Conservation (phyloP, 2,113 vertebrate species). For the zebrafish (Danio rerio) region DNA sequence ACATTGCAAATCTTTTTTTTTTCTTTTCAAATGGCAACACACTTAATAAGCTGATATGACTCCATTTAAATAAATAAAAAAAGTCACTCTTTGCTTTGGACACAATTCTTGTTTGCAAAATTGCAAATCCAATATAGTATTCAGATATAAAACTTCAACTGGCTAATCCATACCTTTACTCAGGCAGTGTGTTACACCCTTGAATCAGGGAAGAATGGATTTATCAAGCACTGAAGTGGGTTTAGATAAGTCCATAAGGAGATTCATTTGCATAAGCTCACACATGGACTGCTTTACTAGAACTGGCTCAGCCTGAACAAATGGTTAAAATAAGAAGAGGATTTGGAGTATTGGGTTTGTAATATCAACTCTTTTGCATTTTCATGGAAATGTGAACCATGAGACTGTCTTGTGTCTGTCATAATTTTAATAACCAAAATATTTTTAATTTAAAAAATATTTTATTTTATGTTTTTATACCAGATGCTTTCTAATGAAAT, state of each 20-base stretch:
- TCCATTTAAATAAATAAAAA: background rate
- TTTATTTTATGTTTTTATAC: background rate
- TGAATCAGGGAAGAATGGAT: conserved; percentile 58
- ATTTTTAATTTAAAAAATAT: too few relatives aligned
- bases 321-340: conserved; percentile 20
- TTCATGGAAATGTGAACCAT: background rate
- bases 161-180: conserved; percentile 49
- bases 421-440: background rate
- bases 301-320: conserved; percentile 56
- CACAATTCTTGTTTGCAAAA: conserved; percentile 43
- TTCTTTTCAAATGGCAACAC: too few relatives aligned
- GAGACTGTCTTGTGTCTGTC: background rate
- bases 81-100: conserved; percentile 21
- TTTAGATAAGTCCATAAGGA: conserved; percentile 67
- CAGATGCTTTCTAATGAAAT: background rate
- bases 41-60: too few relatives aligned
- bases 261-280: conserved; percentile 68
- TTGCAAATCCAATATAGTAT: conserved; percentile 56
- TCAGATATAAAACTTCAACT: conserved; percentile 45
- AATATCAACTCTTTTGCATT: conserved; percentile 15
- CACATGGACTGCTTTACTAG: conserved; percentile 46
- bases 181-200: conserved; percentile 41
- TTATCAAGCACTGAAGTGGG: conserved; percentile 59
- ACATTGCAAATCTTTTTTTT: too few relatives aligned
- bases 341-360: background rate